Percentiles rank a stretch among this genome's conserved stretches.
phyloP scores from a whole-genome alignment of 2,113 vertebrate species.

The Megaceryle torquata region DNA sequence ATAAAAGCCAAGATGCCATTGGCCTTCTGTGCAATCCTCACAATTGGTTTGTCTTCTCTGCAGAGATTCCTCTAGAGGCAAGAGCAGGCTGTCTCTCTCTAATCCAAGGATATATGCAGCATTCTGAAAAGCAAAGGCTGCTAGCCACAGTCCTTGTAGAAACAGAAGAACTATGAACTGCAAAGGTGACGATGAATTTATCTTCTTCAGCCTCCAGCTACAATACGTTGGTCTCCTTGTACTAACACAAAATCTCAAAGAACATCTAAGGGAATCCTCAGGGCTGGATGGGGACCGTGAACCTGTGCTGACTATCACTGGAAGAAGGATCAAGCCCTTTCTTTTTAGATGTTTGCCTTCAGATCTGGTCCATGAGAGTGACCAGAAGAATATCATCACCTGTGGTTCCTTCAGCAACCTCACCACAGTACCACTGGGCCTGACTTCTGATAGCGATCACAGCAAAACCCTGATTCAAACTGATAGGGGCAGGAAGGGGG shows the following conservation, averaged over 20 bases:
- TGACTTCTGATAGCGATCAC: accelerated
- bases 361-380: accelerated
- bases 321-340: neutral
- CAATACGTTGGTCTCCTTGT: neutral
- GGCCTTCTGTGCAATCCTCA: neutral
- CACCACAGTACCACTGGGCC: accelerated
- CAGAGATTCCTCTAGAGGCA: neutral
- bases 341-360: neutral
- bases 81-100: neutral
- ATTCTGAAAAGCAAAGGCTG: neutral
- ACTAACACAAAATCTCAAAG: neutral
- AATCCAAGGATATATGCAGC: neutral
- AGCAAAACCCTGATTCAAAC: neutral
- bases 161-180: neutral
- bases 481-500: neutral
- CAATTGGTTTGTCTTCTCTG: neutral
- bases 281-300: neutral
- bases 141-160: neutral
- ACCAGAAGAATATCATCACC: neutral
- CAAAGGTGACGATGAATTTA: neutral
- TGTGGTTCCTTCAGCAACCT: accelerated
- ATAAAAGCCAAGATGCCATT: too few relatives aligned
- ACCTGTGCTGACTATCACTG: neutral
- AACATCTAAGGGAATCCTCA: neutral
- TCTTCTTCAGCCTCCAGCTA: neutral